Evolutionary conservation across 2,797 vertebrate species (phyloP).

Genomic region (Pelodytes ibericus): DNA sequence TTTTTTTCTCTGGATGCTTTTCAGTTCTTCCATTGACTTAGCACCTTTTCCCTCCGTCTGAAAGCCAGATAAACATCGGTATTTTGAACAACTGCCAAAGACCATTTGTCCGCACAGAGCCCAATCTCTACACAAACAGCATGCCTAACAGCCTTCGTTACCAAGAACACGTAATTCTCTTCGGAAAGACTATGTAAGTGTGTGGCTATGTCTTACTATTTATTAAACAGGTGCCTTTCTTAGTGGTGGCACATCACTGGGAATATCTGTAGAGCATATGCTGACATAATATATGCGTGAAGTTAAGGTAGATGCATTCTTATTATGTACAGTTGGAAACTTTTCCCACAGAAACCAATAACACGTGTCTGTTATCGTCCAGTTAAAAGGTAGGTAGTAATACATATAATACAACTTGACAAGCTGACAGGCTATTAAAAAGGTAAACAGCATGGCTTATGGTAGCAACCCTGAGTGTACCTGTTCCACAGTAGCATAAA

Average conservation of each 20-base stretch:
- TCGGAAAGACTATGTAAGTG: conserved; percentile 10
- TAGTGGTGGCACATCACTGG: conserved; percentile 13
- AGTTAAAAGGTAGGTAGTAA: not conserved
- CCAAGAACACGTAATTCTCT: conserved; percentile 22
- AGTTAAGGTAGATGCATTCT: conserved; percentile 9
- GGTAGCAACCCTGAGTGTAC: too few relatives aligned
- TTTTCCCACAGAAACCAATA: not conserved
- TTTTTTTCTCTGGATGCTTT: not conserved
- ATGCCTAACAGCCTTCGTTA: conserved; percentile 12
- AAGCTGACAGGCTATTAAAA: too few relatives aligned
- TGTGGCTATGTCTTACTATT: conserved; percentile 10
- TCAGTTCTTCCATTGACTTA: not conserved
- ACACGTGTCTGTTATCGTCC: not conserved
- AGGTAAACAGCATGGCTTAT: too few relatives aligned
- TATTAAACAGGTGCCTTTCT: conserved; percentile 29
- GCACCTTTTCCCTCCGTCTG: not conserved
- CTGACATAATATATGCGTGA: conserved; percentile 18
- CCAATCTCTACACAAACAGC: conserved; percentile 2
- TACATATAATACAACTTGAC: too few relatives aligned
- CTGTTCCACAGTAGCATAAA: too few relatives aligned
- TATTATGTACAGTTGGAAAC: conserved; percentile 8
- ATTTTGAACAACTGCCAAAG: conserved; percentile 27
- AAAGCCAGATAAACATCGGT: conserved; percentile 7
- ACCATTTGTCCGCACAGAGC: conserved; percentile 10
- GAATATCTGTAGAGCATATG: conserved; percentile 14